phyloP scores from a whole-genome alignment of 2,797 vertebrate genomes.

The Pangasius larnaudii region DNA sequence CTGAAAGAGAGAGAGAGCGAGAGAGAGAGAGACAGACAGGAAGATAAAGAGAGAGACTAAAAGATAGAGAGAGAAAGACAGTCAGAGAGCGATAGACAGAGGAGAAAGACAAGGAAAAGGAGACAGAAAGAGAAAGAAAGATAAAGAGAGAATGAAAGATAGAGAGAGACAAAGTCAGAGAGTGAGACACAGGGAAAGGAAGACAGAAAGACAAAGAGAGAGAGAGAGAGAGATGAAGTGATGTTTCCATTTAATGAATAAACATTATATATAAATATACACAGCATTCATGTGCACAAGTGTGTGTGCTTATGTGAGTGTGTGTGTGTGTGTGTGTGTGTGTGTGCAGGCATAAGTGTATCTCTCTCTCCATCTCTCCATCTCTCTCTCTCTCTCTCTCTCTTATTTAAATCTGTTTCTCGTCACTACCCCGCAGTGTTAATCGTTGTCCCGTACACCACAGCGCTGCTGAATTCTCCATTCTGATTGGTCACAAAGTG shows the following conservation, averaged over 20 bases:
- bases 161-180: neutral
- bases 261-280: neutral
- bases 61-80: neutral
- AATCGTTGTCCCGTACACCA: neutral
- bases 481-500: neutral
- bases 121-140: neutral
- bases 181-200: accelerated
- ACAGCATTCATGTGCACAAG: neutral
- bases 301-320: neutral
- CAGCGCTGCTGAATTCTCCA: neutral
- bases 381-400: neutral
- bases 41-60: neutral
- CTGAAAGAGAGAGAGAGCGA: neutral
- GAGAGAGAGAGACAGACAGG: neutral
- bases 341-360: neutral
- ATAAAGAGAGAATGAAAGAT: neutral
- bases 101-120: neutral
- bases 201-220: neutral
- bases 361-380: neutral
- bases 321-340: neutral
- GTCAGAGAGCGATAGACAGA: neutral
- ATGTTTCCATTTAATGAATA: neutral
- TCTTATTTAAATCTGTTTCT: neutral
- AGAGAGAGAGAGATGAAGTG: neutral
- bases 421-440: neutral